Evolutionary conservation across 2,113 vertebrate species (phyloP), one percentile per base, ranked within the genome.

Genomic region (Boulengeromyrus knoepffleri): DNA sequence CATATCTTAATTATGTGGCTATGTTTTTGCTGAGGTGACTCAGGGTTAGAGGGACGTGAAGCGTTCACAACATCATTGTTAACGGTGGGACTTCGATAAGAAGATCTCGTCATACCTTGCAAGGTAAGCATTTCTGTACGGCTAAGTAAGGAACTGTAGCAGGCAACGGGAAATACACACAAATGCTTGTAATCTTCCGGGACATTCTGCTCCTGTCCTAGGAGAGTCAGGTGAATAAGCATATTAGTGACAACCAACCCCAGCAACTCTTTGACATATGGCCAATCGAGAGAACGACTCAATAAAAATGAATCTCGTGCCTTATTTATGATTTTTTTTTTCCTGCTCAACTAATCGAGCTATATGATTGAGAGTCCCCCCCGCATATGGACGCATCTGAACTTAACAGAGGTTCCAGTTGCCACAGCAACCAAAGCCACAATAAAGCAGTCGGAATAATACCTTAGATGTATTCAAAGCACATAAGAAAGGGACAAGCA

Each of bases 341-440:
- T 49, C 39, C 70, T 70, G 15, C 13, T 49, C 36, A 39, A 36
- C 19, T 66, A 66, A 47, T 36, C 21, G 39, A 83, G 58, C 21
- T 50, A 46, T 87, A 83, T 47, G 88, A 87, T 62, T 24, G 53
- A 50, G 89, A 89, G 24, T 10, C 5, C 50, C 50, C 24, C 77
- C 62, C 31, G 52, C 62, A 50, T 13, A 77, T 50, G 47, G 84
- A 87, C 39, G 52, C 49, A 70, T 70, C 62, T 31, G 62, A 70
- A 74, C 47, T 47, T 77, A 90, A 89, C 62, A 46, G 86, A 80
- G 84, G 52, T 49, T 46, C 49, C 56, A 39, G 87, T 91, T 90
- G 87, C 90, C 90, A 88, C 36, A 90, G 83, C 89, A 90, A 90
- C 88, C 2, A 85, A 88, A 92, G 52, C 53, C 85, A 88, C 39